Conservation (phyloP, 2,113 vertebrate genomes). For the Neofelis nebulosa region DNA sequence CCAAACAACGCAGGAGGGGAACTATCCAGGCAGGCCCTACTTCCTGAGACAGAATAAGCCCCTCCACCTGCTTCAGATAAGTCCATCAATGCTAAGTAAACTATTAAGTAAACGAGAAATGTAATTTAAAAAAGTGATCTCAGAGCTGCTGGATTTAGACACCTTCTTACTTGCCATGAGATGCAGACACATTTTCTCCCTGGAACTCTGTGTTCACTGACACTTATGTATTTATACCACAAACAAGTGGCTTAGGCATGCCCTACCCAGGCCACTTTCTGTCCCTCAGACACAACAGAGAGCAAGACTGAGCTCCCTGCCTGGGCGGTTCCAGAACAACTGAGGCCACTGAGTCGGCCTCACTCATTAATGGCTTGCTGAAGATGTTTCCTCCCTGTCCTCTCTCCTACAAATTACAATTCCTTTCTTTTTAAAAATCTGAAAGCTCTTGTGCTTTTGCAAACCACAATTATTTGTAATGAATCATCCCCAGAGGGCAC, state of each 20-base stretch:
- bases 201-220: fast-evolving
- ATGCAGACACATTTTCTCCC: background rate
- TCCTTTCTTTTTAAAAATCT: slow-evolving; percentile 28
- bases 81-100: background rate
- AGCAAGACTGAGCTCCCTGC: background rate
- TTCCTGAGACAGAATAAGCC: background rate
- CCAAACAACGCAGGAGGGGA: background rate
- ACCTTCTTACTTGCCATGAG: background rate
- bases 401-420: background rate
- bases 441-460: slow-evolving; percentile 9
- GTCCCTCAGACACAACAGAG: too few relatives aligned
- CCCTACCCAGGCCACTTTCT: background rate
- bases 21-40: background rate
- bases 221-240: fast-evolving
- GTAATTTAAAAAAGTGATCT: background rate
- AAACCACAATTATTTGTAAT: slow-evolving; percentile 14
- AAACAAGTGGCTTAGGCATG: fast-evolving
- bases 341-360: background rate
- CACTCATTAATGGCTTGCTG: background rate
- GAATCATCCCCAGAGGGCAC: slow-evolving; percentile 54
- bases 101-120: background rate
- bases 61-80: background rate
- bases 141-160: background rate
- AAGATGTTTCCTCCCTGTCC: background rate
- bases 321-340: background rate